These are phyloP conservation scores for Mythimna albipuncta DNA, from an alignment of 2,888 invertebrate species.

Conservation along the genomic window DNA sequence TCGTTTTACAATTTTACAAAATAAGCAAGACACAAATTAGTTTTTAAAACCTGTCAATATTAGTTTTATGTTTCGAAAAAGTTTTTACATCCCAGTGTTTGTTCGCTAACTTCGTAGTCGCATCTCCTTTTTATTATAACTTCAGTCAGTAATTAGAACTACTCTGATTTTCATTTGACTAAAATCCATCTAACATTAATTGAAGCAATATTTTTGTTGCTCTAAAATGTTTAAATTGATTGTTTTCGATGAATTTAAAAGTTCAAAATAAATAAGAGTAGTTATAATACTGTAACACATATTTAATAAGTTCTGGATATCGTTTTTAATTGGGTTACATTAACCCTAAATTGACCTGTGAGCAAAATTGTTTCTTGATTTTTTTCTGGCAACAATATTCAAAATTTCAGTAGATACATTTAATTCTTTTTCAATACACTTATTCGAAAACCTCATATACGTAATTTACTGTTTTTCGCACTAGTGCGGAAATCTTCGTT, in stretches of 20 bases:
- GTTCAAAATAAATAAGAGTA: constrained; percentile 2
- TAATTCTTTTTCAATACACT: background rate
- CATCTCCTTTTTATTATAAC: background rate
- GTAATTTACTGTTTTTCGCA: too few species aligned
- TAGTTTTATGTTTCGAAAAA: constrained; percentile 23
- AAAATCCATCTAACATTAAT: background rate
- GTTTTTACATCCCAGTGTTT: background rate
- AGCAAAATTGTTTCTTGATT: background rate
- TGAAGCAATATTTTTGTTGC: background rate
- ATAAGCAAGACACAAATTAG: constrained; percentile 16
- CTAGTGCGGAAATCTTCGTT: too few species aligned
- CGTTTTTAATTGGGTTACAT: background rate
- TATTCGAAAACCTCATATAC: too few species aligned
- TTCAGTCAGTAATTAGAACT: constrained; percentile 9
- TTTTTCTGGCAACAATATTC: background rate
- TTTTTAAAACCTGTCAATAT: constrained; percentile 6
- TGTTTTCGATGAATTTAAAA: background rate
- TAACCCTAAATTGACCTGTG: background rate
- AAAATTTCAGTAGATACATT: background rate
- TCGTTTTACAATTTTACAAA: constrained; percentile 41
- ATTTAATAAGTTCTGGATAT: background rate
- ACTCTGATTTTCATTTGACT: constrained; percentile 7
- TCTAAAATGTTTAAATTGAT: background rate
- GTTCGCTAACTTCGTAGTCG: constrained; percentile 25
- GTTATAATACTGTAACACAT: constrained; percentile 8